Evolutionary conservation across 2,888 invertebrate species (phyloP), one percentile per base, ranked within the genome.

Genomic region (Charanyca ferruginea): DNA sequence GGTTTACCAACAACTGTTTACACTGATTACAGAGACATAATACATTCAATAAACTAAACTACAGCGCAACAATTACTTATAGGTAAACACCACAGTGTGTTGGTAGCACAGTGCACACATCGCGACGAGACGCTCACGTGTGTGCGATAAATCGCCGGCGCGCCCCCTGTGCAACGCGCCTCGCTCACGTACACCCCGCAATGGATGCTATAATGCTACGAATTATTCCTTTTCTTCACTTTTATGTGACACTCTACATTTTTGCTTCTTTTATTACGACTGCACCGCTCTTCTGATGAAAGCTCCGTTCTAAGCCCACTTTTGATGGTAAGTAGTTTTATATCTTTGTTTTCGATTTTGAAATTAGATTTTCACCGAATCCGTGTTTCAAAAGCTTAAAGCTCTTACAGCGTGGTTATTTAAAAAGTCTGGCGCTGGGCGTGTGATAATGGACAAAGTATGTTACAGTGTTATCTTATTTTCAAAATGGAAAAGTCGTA

Each of bases 201-300:
- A 59, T 87, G 85, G 84, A 79, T 84, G 87, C 84, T 89, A 86
- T 90, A 89, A 91, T 86, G 87, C 85, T 82, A 73, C 81, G 80
- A 87, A 87, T 88, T 85, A 87, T 88, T 88, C 82, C 83, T 82
- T 86, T 85, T 80, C 77, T 76, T 79, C 77, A 76, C 58, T 81
- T 84, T 83, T 78, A 83, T 81, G 79, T 77, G 61, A 66, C 45
- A 57, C 73, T 69, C 68, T 67, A 28, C 7, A 38, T 42, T 81
- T 81, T 79, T 66, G 23, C 38, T 71, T 60, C 45, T 76, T 61
- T 28, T 54, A 53, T 52, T 54, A 52, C 22, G 68, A 61, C 55
- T 61, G 61, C 55, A 23, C 20, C 45, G 22, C 69, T 64, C 55
- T 20, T 52, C 48, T 61, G 49, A 73, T 58, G 63, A 47, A 59